A percentile compares a stretch with the other conserved stretches of the same genome.
Evolutionary conservation across 2,113 vertebrate genomes (phyloP).

Genomic region (Thryonomys swinderianus): DNA sequence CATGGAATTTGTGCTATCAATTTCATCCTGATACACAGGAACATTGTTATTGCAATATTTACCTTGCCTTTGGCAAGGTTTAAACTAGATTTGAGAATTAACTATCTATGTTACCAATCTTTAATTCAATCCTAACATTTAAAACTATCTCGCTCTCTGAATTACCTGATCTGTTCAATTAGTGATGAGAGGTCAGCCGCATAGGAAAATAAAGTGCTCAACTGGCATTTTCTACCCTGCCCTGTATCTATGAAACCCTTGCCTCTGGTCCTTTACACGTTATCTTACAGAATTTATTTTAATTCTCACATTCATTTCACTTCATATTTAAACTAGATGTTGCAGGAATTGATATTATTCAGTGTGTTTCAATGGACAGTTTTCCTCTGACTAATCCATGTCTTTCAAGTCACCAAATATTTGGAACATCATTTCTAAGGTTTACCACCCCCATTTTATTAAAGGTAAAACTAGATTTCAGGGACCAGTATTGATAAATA

Average conservation of each 20-base stretch:
- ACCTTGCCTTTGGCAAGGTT: not conserved
- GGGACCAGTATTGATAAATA: not conserved
- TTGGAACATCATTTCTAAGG: not conserved
- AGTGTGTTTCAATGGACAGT: not conserved
- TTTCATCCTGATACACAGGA: not conserved
- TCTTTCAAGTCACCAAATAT: not conserved
- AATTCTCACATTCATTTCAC: not conserved
- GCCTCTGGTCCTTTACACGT: not conserved
- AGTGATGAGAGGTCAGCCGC: not conserved
- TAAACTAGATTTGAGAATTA: slow-evolving; percentile 24
- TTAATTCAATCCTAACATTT: slow-evolving; percentile 18
- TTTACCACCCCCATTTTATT: not conserved
- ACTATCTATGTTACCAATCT: not conserved
- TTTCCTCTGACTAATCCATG: not conserved
- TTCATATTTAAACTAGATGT: not conserved
- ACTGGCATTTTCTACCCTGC: not conserved
- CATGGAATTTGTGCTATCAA: slow-evolving; percentile 26
- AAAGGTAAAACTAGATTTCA: not conserved
- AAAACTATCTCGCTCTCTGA: not conserved
- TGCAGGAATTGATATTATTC: not conserved
- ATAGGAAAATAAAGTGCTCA: not conserved
- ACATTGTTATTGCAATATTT: slow-evolving; percentile 12
- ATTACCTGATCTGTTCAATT: not conserved
- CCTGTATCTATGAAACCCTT: not conserved
- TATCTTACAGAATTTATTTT: not conserved